Conservation (phyloP, 2,888 invertebrate genomes). For the Branchinecta sandiegonensis region DNA sequence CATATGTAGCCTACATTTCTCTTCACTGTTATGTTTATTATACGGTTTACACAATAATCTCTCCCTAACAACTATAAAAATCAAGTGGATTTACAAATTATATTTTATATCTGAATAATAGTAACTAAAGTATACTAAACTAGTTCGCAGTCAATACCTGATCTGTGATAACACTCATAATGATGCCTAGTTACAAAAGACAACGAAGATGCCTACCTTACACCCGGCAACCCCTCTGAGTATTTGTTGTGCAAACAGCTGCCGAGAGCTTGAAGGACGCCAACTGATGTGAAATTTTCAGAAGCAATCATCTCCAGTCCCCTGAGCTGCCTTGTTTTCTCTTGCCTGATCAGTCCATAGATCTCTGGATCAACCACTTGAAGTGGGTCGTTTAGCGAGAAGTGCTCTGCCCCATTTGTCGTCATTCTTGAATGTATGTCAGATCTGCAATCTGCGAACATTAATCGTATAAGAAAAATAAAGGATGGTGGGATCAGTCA, state of each 20-base stretch:
- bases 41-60: no score
- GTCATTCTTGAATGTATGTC: not conserved
- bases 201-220: constrained; percentile 25
- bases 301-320: constrained; percentile 44
- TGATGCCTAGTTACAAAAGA: no score
- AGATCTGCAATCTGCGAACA: no score
- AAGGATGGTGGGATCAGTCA: no score
- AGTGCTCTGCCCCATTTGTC: not conserved
- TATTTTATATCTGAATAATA: not conserved
- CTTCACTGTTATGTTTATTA: no score
- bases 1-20: no score
- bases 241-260: constrained; percentile 45
- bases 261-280: constrained; percentile 36
- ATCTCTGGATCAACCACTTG: constrained; percentile 60
- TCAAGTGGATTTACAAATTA: constrained; percentile 12
- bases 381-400: constrained; percentile 18
- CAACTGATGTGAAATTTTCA: constrained; percentile 34
- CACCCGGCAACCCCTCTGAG: constrained; percentile 43
- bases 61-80: not conserved
- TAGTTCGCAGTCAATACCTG: no score
- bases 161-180: no score
- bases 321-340: constrained; percentile 39
- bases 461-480: no score
- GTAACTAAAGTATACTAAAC: not conserved
- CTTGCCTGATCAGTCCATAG: constrained; percentile 56